Evolutionary conservation across 2,888 invertebrate genomes (phyloP).

Genomic region (Arenicola marina): DNA sequence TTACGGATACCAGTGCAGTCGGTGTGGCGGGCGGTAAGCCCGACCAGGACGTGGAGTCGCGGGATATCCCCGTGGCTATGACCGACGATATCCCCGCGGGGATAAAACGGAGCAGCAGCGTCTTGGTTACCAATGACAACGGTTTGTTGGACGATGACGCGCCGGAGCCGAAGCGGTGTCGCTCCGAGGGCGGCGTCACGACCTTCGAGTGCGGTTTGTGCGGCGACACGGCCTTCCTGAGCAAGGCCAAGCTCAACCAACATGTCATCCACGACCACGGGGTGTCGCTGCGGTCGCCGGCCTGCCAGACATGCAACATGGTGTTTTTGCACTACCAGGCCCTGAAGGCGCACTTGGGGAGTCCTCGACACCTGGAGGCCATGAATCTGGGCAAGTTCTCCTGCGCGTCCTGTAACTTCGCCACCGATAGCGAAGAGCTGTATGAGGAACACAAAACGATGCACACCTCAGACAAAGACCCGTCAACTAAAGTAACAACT

Average conservation of each 20-base stretch:
- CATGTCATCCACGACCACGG: neutral
- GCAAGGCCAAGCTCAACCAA: neutral
- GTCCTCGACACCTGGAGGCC: neutral
- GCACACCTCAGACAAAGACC: no score
- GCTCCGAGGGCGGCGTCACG: neutral
- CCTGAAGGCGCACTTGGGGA: neutral
- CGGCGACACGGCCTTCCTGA: neutral
- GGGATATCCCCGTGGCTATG: neutral
- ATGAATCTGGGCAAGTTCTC: neutral
- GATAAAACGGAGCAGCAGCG: neutral
- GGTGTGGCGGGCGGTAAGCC: neutral
- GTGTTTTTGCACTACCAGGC: slow-evolving; percentile 4
- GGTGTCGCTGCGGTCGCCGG: neutral
- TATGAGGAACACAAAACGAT: neutral
- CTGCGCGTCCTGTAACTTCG: slow-evolving; percentile 5
- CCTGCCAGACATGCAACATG: slow-evolving; percentile 9
- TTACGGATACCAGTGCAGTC: neutral
- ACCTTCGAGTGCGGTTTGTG: neutral
- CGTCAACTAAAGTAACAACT: no score
- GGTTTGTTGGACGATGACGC: neutral
- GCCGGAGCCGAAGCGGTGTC: neutral
- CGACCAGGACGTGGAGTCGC: neutral
- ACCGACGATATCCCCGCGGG: neutral
- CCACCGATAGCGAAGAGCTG: neutral
- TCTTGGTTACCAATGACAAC: neutral